Evolutionary conservation across 2,113 vertebrate species (phyloP).

Genomic region (Xyliphius kryptos): DNA sequence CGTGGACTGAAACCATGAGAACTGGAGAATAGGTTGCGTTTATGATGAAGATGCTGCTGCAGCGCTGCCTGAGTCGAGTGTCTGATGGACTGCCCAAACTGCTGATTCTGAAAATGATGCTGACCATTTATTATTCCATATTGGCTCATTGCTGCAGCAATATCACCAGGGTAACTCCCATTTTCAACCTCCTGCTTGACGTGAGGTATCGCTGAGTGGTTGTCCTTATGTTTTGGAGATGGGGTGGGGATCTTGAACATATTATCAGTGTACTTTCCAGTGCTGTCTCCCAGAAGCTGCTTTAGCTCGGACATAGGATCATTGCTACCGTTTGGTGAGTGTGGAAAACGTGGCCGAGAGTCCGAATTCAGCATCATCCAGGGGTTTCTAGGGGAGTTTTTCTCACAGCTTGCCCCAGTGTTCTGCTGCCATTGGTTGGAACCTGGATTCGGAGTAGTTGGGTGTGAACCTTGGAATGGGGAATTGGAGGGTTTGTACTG

Average conservation of each 20-base stretch:
- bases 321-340: conserved; percentile 51
- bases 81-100: conserved; percentile 65
- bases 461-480: conserved; percentile 54
- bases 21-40: conserved; percentile 83
- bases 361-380: conserved; percentile 63
- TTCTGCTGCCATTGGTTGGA: conserved; percentile 56
- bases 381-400: conserved; percentile 48
- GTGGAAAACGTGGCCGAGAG: conserved; percentile 51
- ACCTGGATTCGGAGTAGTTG: conserved; percentile 43
- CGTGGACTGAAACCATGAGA: conserved; percentile 50
- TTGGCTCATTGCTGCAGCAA: conserved; percentile 52
- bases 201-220: conserved; percentile 40
- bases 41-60: conserved; percentile 93
- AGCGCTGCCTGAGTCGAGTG: conserved; percentile 87
- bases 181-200: conserved; percentile 66
- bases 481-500: conserved; percentile 59
- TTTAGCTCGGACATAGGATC: conserved; percentile 92
- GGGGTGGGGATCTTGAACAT: conserved; percentile 73
- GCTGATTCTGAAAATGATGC: conserved; percentile 53
- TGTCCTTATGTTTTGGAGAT: conserved; percentile 55
- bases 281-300: conserved; percentile 78
- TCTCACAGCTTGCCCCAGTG: conserved; percentile 51
- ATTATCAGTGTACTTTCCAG: conserved; percentile 70
- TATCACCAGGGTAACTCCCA: conserved; percentile 52
- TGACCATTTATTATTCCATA: conserved; percentile 62